Base-by-base conservation (phyloP, 1,140 invertebrate genomes). In the Venustaconcha ellipsiformis region DNA sequence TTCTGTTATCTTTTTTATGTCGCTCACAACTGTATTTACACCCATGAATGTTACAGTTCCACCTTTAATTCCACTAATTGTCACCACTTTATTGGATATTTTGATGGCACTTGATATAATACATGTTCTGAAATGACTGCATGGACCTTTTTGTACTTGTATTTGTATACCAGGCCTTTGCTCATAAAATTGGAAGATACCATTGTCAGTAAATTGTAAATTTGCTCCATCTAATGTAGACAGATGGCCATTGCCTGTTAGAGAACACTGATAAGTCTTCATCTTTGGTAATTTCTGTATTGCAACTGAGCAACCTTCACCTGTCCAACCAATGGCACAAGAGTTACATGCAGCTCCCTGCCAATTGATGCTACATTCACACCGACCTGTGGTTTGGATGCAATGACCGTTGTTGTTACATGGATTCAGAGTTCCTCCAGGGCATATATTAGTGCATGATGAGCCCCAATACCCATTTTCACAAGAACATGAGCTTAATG, bases 381-480 rank as follows among this genome's bases (percentile, higher is more conserved):
- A 84, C 8, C 37, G 14, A 37, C 83, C 83, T n/a, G 71, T 81
- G 37, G 3, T 37, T 48, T 66, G 30, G 48, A 80, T 66, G 72
- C 83, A 84, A 57, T 70, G 67, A 14, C 81, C 83, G 37, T 75
- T 58, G 14, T 72, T 74, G 56, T 64, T 76, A 57, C 83, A 84
- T 15, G 81, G 73, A 58, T 78, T 81, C 30, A 18, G 30, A 6
- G 70, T 72, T 37, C 79, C 78, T 60, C 81, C 83, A 26, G 83
- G 83, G 70, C 83, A 84, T 55, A 68, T 55, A 60, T 63, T 18
- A n/a, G 67, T 70, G 69, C 83, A 84, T 55, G 70, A 57, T n/a
- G 55, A 48, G 14, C 80, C 80, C 81, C 81, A 84, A 69, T 81
- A 84, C 14, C 83, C 83, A 23, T 70, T n/a, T 48, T 68, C 57